A percentile compares a stretch with the other conserved stretches of the same genome.
Conservation (phyloP, 2,113 vertebrate species). For the Struthio camelus region DNA sequence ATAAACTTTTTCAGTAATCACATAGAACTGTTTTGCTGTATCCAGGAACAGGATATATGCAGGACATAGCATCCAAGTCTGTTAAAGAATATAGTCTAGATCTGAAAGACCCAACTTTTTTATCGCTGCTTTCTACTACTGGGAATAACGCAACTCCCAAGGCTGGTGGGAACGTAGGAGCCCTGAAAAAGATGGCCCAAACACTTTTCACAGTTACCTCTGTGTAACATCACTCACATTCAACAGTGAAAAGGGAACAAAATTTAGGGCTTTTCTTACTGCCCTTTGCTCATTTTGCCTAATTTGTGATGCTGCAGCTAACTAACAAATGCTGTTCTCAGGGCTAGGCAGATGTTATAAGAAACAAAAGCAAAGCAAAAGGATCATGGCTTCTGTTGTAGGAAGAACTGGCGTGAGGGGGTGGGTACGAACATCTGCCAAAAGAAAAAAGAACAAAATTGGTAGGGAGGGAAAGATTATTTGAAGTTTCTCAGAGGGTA, state of each 20-base stretch:
- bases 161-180: not conserved
- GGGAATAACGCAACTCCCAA: not conserved
- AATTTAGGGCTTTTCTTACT: not conserved
- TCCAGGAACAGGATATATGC: not conserved
- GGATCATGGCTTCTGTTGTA: slow-evolving; percentile 39
- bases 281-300: not conserved
- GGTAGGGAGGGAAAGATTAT: slow-evolving; percentile 48
- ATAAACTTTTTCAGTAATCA: not conserved
- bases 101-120: not conserved
- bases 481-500: slow-evolving; percentile 55
- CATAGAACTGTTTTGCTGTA: not conserved
- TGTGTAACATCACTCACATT: not conserved
- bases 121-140: not conserved
- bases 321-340: slow-evolving; percentile 2
- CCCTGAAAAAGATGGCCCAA: not conserved
- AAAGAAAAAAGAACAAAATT: slow-evolving; percentile 52
- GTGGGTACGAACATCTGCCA: slow-evolving; percentile 33
- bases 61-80: not conserved
- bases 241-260: not conserved
- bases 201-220: not conserved
- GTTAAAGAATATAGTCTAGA: slow-evolving; percentile 1
- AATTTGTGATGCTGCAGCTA: not conserved
- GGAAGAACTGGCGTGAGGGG: slow-evolving; percentile 56
- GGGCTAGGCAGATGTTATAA: not conserved
- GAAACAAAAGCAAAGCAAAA: slow-evolving; percentile 59